Base-by-base conservation (phyloP, 2,113 vertebrate genomes). In the Notechis scutatus region DNA sequence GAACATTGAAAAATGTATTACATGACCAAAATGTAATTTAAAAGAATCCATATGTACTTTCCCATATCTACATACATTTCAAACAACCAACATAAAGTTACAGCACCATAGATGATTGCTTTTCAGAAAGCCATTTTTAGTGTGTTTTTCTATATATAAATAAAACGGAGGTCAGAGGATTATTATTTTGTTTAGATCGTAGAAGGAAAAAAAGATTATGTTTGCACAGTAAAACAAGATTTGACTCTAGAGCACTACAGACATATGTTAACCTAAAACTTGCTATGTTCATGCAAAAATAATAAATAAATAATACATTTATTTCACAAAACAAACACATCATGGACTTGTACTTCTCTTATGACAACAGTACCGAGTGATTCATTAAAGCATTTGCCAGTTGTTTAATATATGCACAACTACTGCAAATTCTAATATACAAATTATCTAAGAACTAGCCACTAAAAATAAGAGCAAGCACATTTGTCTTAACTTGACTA, bases 231-330 rank as follows among this genome's bases (percentile, higher is more conserved):
- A 81, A 81, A 89, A 92, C 52, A 93, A 85, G 57, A 54, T 74
- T 4, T 74, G 29, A 87, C 64, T 90, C n/a, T 24, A 4, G 54
- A 93, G 88, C 12, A 91, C 91, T 93, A 81, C 1, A 69, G 61
- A 89, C 91, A 95, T 87, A 91, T 6, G 20, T 90, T 94, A 92
- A 87, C 7, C 88, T 85, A 89, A 90, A 93, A 93, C 81, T 89
- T 92, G 92, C 92, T 93, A 87, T 55, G 91, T 91, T 93, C 93
- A 94, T 56, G 69, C 26, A 34, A 94, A 92, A 94, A 81, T 42
- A 81, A 81, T 81, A 81, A 97, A 96, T 98, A 97, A 97, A 97
- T 97, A 92, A 95, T 89, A 96, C 93, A 85, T 94, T 95, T 94
- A 96, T 97, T 97, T 96, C 96, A 97, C 96, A 94, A 90, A 61